Evolutionary conservation across 2,113 vertebrate genomes (phyloP), one percentile per base, ranked within the genome.

Genomic region (Pterophyllum scalare): DNA sequence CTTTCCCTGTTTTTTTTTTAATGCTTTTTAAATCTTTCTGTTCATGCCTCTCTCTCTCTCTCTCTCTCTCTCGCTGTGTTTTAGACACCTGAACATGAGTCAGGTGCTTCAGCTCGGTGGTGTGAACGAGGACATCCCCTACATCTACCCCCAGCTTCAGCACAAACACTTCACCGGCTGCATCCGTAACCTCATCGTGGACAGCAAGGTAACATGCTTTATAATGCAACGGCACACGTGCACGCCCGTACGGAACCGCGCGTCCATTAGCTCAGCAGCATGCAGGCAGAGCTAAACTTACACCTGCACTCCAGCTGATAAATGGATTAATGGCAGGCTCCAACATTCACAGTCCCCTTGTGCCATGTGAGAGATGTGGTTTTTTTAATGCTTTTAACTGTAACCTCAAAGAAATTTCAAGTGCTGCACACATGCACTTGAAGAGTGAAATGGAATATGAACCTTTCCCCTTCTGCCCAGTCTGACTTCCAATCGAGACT

Each of bases 161-260:
- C 96, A 97, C 90, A 97, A 96, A 85, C 97, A 97, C 92, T 98
- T 97, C 80, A 96, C 95, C 2, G 97, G 97, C 76, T 98, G 97
- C 86, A 93, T 98, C 59, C 96, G 96, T 75, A 97, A 97, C 93
- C 87, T 98, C 57, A 24, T 97, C 4, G 82, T 98, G 85, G 97
- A 98, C 91, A 97, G 97, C 95, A 96, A 97, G 96, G 97, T 98
- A 93, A 91, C 56, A 38, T 46, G 14, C 67, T 9, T 33, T 2
- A 33, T 22, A 24, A 38, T 54, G 31, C 10, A 6, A 3, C 19
- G 17, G 70, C 14, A 58, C 38, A 61, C 43, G 35, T 6, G 12
- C 54, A 59, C 75, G 35, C 56, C 1, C 35, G 7, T 22, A 43
- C 59, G 49, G 2, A 75, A 76, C 52, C 65, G 59, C 61, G 54